These are phyloP conservation scores for Apodemia mormo DNA, from an alignment of 2,888 invertebrate species.

Conservation along the genomic window DNA sequence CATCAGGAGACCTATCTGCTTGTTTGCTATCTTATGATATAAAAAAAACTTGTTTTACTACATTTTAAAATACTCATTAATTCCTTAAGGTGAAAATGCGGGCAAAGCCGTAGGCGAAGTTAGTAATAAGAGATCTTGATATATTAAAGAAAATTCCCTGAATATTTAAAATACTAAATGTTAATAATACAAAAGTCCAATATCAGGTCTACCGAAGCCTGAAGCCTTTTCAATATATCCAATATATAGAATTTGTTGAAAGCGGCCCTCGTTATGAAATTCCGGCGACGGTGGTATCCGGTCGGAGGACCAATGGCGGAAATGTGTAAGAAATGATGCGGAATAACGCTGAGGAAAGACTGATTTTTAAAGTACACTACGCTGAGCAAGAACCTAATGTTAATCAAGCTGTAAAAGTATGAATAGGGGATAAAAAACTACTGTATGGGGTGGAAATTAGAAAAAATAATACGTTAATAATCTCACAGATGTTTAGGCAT, in stretches of 20 bases:
- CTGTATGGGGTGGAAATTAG: too few relatives aligned
- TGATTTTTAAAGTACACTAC: conserved; percentile 34
- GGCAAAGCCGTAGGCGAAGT: too few relatives aligned
- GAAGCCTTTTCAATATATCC: conserved; percentile 21
- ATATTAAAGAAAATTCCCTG: not conserved
- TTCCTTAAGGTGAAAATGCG: too few relatives aligned
- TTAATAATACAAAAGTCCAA: conserved; percentile 14
- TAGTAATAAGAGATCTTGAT: not conserved
- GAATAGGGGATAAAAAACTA: too few relatives aligned
- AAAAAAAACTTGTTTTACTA: too few relatives aligned
- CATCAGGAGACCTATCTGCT: too few relatives aligned
- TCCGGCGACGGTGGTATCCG: conserved; percentile 63
- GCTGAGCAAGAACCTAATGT: not conserved
- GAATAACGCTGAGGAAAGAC: conserved; percentile 43
- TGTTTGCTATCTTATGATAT: too few relatives aligned
- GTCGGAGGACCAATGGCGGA: conserved; percentile 59
- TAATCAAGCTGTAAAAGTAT: not conserved
- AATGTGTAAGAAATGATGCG: conserved; percentile 58
- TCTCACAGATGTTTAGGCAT: too few relatives aligned
- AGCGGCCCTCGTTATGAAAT: conserved; percentile 66
- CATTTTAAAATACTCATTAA: too few relatives aligned
- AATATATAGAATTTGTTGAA: conserved; percentile 30
- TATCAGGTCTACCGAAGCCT: conserved; percentile 14
- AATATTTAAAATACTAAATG: conserved; percentile 13
- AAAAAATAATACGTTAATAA: too few relatives aligned